phyloP scores from a whole-genome alignment of 2,888 invertebrate species.

The Tiliacea citrago region DNA sequence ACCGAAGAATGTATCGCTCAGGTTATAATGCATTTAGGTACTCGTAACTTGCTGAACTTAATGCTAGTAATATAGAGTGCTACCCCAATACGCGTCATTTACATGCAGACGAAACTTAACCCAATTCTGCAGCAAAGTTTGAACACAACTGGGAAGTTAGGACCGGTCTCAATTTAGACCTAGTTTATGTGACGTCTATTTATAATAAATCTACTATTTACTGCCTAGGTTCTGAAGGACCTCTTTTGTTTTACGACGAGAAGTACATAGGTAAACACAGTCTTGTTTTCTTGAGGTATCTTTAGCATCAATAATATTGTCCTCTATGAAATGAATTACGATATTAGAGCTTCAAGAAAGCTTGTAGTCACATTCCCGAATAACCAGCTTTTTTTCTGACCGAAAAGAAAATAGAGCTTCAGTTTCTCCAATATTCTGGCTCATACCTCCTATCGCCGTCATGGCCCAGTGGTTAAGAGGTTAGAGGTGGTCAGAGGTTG shows the following conservation, averaged over 20 bases:
- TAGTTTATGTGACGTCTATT: constrained; percentile 61
- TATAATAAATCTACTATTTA: constrained; percentile 36
- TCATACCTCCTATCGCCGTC: background rate
- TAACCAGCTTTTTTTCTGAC: background rate
- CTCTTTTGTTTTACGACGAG: background rate
- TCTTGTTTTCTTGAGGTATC: background rate
- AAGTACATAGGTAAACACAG: background rate
- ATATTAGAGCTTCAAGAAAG: background rate
- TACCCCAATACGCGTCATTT: constrained; percentile 36
- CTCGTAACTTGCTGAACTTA: background rate
- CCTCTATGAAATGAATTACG: background rate
- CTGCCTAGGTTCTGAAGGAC: background rate
- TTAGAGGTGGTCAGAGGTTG: background rate
- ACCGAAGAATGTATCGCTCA: background rate
- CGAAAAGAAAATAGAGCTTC: background rate
- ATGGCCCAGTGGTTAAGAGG: background rate
- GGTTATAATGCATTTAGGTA: background rate
- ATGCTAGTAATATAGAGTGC: constrained; percentile 31
- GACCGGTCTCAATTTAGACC: constrained; percentile 54
- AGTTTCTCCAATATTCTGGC: background rate
- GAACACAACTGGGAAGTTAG: constrained; percentile 65
- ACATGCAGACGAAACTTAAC: constrained; percentile 57
- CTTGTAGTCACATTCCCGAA: background rate
- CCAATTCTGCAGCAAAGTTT: constrained; percentile 58
- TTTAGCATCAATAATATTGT: background rate